A percentile compares a stretch with the other conserved stretches of the same genome.
These are phyloP conservation scores for Erythrocercus mccallii DNA, from an alignment of 2,113 vertebrate genomes.

Conservation along the genomic window DNA sequence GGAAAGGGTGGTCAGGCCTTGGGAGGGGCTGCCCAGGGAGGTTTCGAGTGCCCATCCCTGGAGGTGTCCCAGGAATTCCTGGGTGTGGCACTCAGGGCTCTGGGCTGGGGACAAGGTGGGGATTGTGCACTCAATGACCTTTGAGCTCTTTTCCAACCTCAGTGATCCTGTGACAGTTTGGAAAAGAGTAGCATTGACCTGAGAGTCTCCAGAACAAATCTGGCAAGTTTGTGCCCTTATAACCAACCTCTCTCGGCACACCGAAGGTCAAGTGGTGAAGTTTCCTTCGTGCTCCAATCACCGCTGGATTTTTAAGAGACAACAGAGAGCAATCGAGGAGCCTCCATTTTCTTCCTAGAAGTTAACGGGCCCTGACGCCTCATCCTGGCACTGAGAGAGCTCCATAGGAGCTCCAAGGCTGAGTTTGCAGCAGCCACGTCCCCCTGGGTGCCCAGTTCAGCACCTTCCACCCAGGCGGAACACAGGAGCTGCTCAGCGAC, in stretches of 20 bases:
- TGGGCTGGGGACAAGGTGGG: neutral
- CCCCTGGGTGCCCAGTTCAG: neutral
- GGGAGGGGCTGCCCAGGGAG: neutral
- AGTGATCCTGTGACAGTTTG: neutral
- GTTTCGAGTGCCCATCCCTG: neutral
- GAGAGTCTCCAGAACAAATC: neutral
- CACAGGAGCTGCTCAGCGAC: neutral
- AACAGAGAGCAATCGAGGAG: neutral
- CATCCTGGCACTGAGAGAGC: neutral
- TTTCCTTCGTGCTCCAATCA: neutral
- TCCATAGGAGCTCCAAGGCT: neutral
- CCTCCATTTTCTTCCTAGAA: neutral
- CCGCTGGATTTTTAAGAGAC: slow-evolving; percentile 20
- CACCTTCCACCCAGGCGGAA: neutral
- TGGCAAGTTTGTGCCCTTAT: neutral
- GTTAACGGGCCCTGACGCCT: slow-evolving; percentile 15
- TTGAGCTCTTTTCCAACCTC: neutral
- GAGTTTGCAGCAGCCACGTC: neutral
- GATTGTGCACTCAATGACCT: accelerated
- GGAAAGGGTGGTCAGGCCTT: accelerated
- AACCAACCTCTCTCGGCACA: neutral
- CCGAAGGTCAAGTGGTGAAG: neutral
- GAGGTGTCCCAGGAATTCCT: accelerated
- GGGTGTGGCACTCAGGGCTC: accelerated
- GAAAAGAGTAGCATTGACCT: neutral